A percentile compares a stretch with the other conserved stretches of the same genome.
These are phyloP conservation scores for Chloropsis cyanopogon DNA, from an alignment of 2,113 vertebrate species.

Conservation along the genomic window DNA sequence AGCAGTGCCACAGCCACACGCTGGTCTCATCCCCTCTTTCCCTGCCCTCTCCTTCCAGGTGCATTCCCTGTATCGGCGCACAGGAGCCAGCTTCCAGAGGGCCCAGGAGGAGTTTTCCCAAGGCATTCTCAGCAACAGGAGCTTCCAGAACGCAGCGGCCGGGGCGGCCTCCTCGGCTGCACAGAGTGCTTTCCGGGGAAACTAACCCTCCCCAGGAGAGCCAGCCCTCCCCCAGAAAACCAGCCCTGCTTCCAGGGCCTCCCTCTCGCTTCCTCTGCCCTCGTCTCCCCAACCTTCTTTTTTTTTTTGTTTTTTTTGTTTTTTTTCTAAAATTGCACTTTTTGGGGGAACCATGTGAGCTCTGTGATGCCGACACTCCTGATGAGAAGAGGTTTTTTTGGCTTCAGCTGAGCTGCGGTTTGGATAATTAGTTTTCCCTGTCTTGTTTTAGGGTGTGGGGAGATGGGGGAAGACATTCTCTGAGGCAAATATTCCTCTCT, in stretches of 20 bases:
- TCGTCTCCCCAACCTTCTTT: background rate
- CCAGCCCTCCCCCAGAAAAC: constrained; percentile 62
- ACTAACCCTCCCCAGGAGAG: constrained; percentile 70
- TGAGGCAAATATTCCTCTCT: constrained; percentile 43
- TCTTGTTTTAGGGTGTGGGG: background rate
- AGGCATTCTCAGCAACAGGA: constrained; percentile 84
- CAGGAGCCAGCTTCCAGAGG: constrained; percentile 92
- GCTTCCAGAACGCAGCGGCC: constrained; percentile 81
- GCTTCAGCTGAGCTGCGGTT: background rate
- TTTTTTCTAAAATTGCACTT: constrained; percentile 47
- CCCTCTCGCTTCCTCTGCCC: background rate
- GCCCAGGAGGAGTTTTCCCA: constrained; percentile 94
- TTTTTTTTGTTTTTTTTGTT: background rate
- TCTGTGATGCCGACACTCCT: constrained; percentile 13
- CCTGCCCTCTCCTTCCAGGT: constrained; percentile 71
- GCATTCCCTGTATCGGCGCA: constrained; percentile 88
- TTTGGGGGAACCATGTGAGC: constrained; percentile 15
- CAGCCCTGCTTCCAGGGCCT: background rate
- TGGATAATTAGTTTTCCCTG: constrained; percentile 1
- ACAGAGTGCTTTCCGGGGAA: constrained; percentile 79
- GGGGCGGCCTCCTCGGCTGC: constrained; percentile 80
- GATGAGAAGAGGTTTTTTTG: background rate
- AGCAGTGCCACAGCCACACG: rapidly evolving
- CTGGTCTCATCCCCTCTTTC: rapidly evolving
- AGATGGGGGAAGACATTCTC: constrained; percentile 1